A percentile compares a stretch with the other conserved stretches of the same genome.
phyloP scores from a whole-genome alignment of 2,888 invertebrate genomes.

The Dermolepida albohirtum region DNA sequence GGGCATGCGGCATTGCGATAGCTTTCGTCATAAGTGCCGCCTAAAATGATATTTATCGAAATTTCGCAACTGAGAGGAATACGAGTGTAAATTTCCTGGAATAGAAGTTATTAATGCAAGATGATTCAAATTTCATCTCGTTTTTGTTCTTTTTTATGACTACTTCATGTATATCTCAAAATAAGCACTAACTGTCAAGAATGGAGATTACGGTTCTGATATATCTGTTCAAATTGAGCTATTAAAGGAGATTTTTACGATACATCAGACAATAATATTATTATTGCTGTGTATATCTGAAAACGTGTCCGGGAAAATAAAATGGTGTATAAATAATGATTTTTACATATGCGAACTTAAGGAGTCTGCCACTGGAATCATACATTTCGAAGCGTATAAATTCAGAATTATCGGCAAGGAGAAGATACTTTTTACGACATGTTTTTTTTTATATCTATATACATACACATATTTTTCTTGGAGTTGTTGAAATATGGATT shows the following conservation, averaged over 20 bases:
- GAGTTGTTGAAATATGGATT: slow-evolving; percentile 24
- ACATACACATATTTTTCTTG: slow-evolving; percentile 8
- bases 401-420: slow-evolving; percentile 20
- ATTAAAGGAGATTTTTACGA: slow-evolving; percentile 8
- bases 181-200: no score
- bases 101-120: no score
- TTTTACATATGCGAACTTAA: slow-evolving; percentile 17
- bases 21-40: no score
- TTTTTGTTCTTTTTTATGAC: no score
- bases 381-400: slow-evolving; percentile 28
- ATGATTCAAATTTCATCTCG: no score
- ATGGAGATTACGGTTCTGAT: no score
- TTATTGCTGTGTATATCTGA: slow-evolving; percentile 1
- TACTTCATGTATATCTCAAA: no score
- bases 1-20: no score
- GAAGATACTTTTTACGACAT: slow-evolving; percentile 1
- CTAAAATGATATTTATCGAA: no score
- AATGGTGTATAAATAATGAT: not conserved
- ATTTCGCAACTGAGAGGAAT: no score
- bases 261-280: slow-evolving; percentile 4
- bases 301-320: slow-evolving; percentile 8
- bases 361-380: slow-evolving; percentile 6
- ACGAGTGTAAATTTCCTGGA: no score
- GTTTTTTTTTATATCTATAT: slow-evolving; percentile 6
- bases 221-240: slow-evolving; percentile 1